Evolutionary conservation across 1,140 invertebrate genomes (phyloP).

Genomic region (Euschistus heros): DNA sequence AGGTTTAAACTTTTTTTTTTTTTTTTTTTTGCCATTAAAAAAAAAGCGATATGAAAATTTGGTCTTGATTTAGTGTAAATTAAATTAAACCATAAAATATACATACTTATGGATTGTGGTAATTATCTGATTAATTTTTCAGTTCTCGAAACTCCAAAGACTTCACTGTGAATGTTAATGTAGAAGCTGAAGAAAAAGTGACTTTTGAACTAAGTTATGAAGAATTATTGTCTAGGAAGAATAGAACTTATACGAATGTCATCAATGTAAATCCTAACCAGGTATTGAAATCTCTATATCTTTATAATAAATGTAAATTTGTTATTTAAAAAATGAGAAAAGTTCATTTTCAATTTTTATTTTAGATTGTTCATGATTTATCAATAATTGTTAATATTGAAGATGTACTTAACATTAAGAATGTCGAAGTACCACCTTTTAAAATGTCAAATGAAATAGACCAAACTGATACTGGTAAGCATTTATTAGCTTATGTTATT

Average conservation of each 20-base stretch:
- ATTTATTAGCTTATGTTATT: no score
- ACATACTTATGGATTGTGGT: not conserved
- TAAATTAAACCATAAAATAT: no score
- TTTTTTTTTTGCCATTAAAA: no score
- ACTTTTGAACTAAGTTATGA: slow-evolving; percentile 54
- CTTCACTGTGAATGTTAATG: slow-evolving; percentile 49
- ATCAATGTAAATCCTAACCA: slow-evolving; percentile 49
- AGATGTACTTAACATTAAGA: slow-evolving; percentile 43
- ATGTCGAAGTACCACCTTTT: slow-evolving; percentile 44
- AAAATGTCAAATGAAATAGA: slow-evolving; percentile 43
- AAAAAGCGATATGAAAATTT: no score
- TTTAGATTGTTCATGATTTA: slow-evolving; percentile 40
- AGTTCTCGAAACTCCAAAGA: slow-evolving; percentile 53
- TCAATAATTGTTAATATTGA: slow-evolving; percentile 45
- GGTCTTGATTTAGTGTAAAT: no score
- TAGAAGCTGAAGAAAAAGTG: slow-evolving; percentile 45
- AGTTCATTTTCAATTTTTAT: no score
- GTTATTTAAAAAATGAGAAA: no score
- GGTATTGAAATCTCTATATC: slow-evolving; percentile 26
- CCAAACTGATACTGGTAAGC: no score
- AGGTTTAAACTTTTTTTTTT: no score
- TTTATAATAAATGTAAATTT: no score
- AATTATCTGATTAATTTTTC: slow-evolving; percentile 19
- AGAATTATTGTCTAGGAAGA: slow-evolving; percentile 44
- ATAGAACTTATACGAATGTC: slow-evolving; percentile 47